These are phyloP conservation scores for Rhagologus leucostigma DNA, from an alignment of 2,113 vertebrate genomes.

Conservation along the genomic window DNA sequence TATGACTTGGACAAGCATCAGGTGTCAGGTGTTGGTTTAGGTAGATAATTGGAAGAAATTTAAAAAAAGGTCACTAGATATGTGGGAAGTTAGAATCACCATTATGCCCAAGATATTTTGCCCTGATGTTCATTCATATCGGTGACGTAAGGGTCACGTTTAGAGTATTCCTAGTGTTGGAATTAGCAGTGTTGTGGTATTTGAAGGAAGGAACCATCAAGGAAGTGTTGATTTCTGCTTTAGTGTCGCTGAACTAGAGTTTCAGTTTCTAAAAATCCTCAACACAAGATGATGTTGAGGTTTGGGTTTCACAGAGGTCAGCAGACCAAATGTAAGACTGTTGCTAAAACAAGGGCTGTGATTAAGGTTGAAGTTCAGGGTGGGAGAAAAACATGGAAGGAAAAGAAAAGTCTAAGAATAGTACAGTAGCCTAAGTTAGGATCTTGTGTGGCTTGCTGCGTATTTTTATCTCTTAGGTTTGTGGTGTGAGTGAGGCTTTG, in stretches of 20 bases:
- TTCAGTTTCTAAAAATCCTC: slow-evolving; percentile 13
- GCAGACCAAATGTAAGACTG: neutral
- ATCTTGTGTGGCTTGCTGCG: neutral
- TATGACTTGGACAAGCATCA: neutral
- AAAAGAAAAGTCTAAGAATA: neutral
- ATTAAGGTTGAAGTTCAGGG: slow-evolving; percentile 1
- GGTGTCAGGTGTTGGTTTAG: neutral
- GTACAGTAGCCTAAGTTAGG: neutral
- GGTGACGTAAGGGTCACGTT: neutral
- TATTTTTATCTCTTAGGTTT: neutral
- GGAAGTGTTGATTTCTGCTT: neutral
- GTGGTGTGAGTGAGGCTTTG: neutral
- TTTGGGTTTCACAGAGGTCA: neutral
- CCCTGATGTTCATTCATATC: neutral
- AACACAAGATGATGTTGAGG: neutral
- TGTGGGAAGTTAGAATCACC: neutral
- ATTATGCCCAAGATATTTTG: neutral
- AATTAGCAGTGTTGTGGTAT: neutral
- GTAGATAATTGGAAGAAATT: neutral
- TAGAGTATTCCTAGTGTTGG: neutral
- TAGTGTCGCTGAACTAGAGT: neutral
- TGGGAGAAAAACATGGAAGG: neutral
- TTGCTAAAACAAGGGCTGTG: neutral
- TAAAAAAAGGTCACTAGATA: neutral
- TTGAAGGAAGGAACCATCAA: neutral